Percentiles rank a stretch among this genome's conserved stretches.
Evolutionary conservation across 2,888 invertebrate genomes (phyloP).

Genomic region (Diarsia rubi): DNA sequence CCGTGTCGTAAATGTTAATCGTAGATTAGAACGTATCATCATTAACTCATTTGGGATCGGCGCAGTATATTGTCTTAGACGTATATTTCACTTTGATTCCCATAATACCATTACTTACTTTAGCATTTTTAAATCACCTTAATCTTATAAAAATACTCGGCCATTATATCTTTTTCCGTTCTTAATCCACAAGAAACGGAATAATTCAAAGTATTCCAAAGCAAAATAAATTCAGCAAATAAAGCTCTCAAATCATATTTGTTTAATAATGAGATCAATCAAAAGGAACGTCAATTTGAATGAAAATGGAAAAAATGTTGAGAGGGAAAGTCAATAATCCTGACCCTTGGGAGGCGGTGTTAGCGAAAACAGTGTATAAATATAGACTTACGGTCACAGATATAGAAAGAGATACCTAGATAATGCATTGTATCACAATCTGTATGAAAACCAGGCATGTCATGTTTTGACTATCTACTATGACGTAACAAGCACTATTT

Average conservation of each 20-base stretch:
- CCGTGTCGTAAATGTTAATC: no score
- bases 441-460: no score
- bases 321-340: slow-evolving; percentile 60
- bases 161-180: slow-evolving; percentile 11
- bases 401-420: no score
- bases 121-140: background rate
- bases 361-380: slow-evolving; percentile 44
- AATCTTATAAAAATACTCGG: slow-evolving; percentile 3
- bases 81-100: background rate
- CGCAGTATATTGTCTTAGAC: no score
- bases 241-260: slow-evolving; percentile 51
- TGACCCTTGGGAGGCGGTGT: slow-evolving; percentile 48
- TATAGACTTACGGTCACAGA: slow-evolving; percentile 14
- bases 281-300: slow-evolving; percentile 59
- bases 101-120: background rate
- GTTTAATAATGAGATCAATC: slow-evolving; percentile 61
- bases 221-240: slow-evolving; percentile 56
- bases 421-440: no score
- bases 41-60: no score
- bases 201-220: slow-evolving; percentile 33
- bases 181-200: slow-evolving; percentile 9
- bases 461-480: no score
- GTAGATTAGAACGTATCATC: background rate
- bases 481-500: no score
- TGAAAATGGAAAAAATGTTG: slow-evolving; percentile 55